phyloP scores from a whole-genome alignment of 2,888 invertebrate species.

The Tethea ocularis region DNA sequence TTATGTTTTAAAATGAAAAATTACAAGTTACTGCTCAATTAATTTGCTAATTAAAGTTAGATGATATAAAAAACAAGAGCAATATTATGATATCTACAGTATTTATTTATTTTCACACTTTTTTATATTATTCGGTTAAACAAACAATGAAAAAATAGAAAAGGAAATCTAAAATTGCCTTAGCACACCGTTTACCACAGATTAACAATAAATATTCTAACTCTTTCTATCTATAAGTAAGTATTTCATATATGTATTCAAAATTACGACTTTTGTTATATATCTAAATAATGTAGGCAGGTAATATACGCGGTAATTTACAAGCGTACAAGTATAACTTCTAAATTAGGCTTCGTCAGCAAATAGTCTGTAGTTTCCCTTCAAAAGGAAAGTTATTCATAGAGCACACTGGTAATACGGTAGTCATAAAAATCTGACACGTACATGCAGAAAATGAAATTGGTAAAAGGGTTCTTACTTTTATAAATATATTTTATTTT shows the following conservation, averaged over 20 bases:
- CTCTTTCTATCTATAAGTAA: no score
- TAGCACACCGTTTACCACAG: no score
- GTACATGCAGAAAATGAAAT: constrained; percentile 24
- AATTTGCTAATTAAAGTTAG: not conserved
- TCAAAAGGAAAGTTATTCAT: not conserved
- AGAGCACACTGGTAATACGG: not conserved
- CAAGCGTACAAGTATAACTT: not conserved
- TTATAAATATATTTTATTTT: constrained; percentile 14
- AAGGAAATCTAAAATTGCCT: no score
- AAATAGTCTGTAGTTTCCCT: not conserved
- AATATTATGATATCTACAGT: not conserved
- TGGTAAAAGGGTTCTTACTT: constrained; percentile 15
- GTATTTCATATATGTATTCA: no score
- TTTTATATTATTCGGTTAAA: no score
- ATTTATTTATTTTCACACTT: not conserved
- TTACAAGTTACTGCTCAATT: constrained; percentile 29
- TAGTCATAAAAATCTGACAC: constrained; percentile 24
- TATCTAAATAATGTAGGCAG: no score
- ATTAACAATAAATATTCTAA: no score
- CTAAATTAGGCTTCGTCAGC: not conserved
- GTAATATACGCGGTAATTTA: no score
- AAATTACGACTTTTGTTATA: no score
- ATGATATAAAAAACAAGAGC: not conserved
- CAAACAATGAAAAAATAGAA: no score
- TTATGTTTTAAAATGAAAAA: constrained; percentile 47